These are phyloP conservation scores for Heteropelma amictum DNA, from an alignment of 2,888 invertebrate genomes.

Conservation along the genomic window DNA sequence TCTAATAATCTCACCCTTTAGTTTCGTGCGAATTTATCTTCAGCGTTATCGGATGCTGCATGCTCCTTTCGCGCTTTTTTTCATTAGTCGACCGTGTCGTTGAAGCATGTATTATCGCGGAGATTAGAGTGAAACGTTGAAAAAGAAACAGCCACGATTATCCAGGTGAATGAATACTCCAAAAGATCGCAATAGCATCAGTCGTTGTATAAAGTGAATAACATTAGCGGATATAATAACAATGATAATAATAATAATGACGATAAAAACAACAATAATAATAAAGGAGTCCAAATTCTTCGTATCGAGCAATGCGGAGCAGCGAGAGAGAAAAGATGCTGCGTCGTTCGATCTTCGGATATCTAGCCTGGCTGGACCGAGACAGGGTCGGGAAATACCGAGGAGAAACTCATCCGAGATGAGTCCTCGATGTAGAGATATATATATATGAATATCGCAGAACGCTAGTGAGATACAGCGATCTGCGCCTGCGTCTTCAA, in stretches of 20 bases:
- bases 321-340: background rate
- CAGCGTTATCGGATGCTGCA: slow-evolving; percentile 13
- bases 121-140: background rate
- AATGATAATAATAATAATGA: background rate
- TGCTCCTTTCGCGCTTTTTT: background rate
- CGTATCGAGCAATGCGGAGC: background rate
- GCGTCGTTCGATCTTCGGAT: background rate
- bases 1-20: slow-evolving; percentile 29
- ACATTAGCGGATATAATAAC: too few relatives aligned
- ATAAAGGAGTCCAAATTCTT: background rate
- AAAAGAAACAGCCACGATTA: background rate
- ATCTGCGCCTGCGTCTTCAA: slow-evolving; percentile 41
- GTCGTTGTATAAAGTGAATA: too few relatives aligned
- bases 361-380: slow-evolving; percentile 28
- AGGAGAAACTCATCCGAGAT: slow-evolving; percentile 22
- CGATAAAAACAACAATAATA: background rate
- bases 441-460: slow-evolving; percentile 21
- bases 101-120: slow-evolving; percentile 46
- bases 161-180: background rate
- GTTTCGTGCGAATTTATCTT: background rate
- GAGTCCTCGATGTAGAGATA: slow-evolving; percentile 4
- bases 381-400: slow-evolving; percentile 28
- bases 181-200: too few relatives aligned
- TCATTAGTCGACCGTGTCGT: slow-evolving; percentile 18
- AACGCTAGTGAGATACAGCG: too few relatives aligned